A percentile compares a stretch with the other conserved stretches of the same genome.
These are phyloP conservation scores for Syngnathus scovelli DNA, from an alignment of 2,113 vertebrate genomes.

Conservation along the genomic window DNA sequence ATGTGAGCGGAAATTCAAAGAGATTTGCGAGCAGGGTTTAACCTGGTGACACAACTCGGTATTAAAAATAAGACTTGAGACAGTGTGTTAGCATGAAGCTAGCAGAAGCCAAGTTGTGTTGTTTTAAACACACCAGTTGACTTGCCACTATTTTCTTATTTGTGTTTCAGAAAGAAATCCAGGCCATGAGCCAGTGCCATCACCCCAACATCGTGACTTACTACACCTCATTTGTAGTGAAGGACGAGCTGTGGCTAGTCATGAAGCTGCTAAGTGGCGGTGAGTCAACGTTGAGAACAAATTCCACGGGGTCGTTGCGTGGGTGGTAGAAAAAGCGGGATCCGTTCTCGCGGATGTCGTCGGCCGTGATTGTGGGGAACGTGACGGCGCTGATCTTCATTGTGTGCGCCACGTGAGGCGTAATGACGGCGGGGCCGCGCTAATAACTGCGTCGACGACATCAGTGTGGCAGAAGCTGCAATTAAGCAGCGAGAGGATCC, in stretches of 20 bases:
- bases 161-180: conserved; percentile 68
- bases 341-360: conserved; percentile 21
- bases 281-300: conserved; percentile 52
- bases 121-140: too few species aligned
- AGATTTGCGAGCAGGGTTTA: too few species aligned
- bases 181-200: conserved; percentile 95
- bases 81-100: too few species aligned
- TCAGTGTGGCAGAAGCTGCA: conserved; percentile 48
- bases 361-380: conserved; percentile 54
- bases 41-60: too few species aligned
- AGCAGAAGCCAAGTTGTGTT: too few species aligned
- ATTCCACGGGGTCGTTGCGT: not conserved
- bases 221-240: conserved; percentile 96
- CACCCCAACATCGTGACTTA: conserved; percentile 97
- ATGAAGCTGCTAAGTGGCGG: conserved; percentile 96
- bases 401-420: conserved; percentile 45
- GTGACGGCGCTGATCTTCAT: conserved; percentile 50
- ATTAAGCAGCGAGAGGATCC: conserved; percentile 34
- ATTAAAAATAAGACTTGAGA: too few species aligned
- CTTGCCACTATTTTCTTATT: too few species aligned
- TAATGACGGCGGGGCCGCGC: conserved; percentile 63
- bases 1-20: too few species aligned
- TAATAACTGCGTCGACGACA: conserved; percentile 59
- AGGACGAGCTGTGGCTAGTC: conserved; percentile 97
- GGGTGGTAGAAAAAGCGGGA: conserved; percentile 3